phyloP scores from a whole-genome alignment of 2,888 invertebrate genomes.

The Argyra leucocephala region DNA sequence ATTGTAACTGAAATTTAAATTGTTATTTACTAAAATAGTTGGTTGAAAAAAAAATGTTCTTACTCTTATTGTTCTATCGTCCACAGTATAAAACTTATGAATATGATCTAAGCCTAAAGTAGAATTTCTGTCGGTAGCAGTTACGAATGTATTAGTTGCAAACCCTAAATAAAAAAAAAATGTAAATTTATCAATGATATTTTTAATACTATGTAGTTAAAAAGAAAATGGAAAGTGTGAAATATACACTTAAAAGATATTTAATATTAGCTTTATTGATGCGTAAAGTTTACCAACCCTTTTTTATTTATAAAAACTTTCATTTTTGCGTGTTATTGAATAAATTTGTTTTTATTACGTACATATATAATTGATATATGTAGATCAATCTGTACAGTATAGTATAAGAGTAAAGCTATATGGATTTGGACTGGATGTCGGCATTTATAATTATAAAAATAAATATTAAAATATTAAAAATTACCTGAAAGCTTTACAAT shows the following conservation, averaged over 20 bases:
- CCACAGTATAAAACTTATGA: conserved; percentile 66
- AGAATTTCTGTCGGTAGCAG: conserved; percentile 70
- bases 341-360: too few species aligned
- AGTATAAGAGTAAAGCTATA: too few species aligned
- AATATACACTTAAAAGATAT: too few species aligned
- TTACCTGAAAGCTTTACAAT: too few species aligned
- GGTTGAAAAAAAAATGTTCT: conserved; percentile 10
- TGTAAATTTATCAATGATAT: not conserved
- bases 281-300: not conserved
- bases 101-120: conserved; percentile 87
- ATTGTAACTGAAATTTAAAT: conserved; percentile 57
- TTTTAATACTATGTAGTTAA: too few species aligned
- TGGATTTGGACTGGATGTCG: too few species aligned
- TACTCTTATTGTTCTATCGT: conserved; percentile 52
- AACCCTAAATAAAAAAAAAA: conserved; percentile 44
- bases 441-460: too few species aligned
- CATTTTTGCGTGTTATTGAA: too few species aligned
- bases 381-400: too few species aligned
- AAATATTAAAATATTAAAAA: too few species aligned
- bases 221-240: too few species aligned
- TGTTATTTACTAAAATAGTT: conserved; percentile 10
- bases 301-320: not conserved
- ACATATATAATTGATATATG: too few species aligned
- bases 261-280: not conserved
- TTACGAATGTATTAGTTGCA: conserved; percentile 79